Evolutionary conservation across 2,113 vertebrate species (phyloP), one percentile per base, ranked within the genome.

Genomic region (Lasiurus cinereus): DNA sequence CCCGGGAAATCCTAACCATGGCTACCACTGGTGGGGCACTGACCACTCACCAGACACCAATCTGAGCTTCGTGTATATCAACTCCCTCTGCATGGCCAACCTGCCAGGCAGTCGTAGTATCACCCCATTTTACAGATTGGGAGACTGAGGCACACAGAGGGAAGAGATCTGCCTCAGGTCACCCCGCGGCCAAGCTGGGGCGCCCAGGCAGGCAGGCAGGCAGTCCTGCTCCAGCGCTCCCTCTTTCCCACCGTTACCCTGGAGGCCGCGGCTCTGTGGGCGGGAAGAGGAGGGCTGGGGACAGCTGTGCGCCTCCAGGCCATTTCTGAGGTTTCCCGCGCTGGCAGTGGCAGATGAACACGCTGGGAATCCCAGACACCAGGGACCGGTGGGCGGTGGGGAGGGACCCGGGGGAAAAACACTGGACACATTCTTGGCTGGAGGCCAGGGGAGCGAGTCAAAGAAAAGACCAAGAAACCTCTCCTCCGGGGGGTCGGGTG

Each of bases 351-450:
- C 43, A 87, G 94, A 95, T 73, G 36, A 69, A 64, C 16, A 2
- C 43, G 6, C 52, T 69, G 90, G 94, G 88, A 84, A 73, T 43
- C 18, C 27, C 46, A 77, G 87, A 70, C 80, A 73, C 73, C 52
- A 15, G 52, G 66, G 82, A 88, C 14, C 16, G 91, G 80, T 52
- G 66, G 90, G 74, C 11, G 6, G 36, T 12, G 54, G 73, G 88
- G 67, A 82, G 62, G 66, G 14, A 56, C 88, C 64, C 50, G 72
- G 46, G 85, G 50, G 85, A 74, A 96, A 96, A 83, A 84, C 5
- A 14, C 67, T 70, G 74, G 95, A 95, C 91, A 88, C 94, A 91
- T 96, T 97, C 96, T 84, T 97, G 97, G 95, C 93, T 27, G 36
- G 56, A 74, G 59, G 96, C 95, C 95, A 95, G 56, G 50, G 59